Percentiles rank a stretch among this genome's conserved stretches.
phyloP scores from a whole-genome alignment of 1,140 invertebrate genomes.

The Teleogryllus occipitalis region DNA sequence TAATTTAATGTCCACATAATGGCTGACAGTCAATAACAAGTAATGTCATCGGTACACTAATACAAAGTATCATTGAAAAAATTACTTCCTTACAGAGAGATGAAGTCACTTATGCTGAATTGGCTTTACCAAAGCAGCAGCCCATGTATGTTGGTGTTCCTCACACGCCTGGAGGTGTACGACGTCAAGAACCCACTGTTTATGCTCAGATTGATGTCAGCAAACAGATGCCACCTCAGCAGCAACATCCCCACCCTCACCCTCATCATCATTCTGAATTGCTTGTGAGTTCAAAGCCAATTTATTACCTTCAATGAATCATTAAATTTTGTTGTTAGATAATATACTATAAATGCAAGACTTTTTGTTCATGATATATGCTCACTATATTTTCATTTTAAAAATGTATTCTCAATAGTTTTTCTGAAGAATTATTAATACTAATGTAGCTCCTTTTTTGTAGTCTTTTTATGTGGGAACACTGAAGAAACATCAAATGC shows the following conservation, averaged over 20 bases:
- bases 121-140: conserved; percentile 41
- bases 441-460: too few relatives aligned
- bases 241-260: not conserved
- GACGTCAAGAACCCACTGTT: conserved; percentile 46
- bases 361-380: too few relatives aligned
- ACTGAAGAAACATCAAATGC: too few relatives aligned
- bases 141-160: conserved; percentile 37
- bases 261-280: conserved; percentile 12
- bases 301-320: not conserved
- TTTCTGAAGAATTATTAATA: too few relatives aligned
- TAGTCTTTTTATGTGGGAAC: too few relatives aligned
- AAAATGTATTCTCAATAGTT: not conserved
- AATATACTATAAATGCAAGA: not conserved
- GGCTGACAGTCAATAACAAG: too few relatives aligned
- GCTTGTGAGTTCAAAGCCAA: too few relatives aligned
- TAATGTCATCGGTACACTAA: too few relatives aligned
- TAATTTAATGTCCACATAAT: too few relatives aligned
- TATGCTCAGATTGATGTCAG: conserved; percentile 50
- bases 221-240: conserved; percentile 23
- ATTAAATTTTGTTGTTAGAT: not conserved
- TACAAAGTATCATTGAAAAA: too few relatives aligned
- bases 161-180: conserved; percentile 26
- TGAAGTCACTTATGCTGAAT: conserved; percentile 51
- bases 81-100: conserved; percentile 32
- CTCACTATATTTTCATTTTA: not conserved